These are phyloP conservation scores for Drosophila leontia DNA, from an alignment of 1,140 invertebrate genomes.

Conservation along the genomic window DNA sequence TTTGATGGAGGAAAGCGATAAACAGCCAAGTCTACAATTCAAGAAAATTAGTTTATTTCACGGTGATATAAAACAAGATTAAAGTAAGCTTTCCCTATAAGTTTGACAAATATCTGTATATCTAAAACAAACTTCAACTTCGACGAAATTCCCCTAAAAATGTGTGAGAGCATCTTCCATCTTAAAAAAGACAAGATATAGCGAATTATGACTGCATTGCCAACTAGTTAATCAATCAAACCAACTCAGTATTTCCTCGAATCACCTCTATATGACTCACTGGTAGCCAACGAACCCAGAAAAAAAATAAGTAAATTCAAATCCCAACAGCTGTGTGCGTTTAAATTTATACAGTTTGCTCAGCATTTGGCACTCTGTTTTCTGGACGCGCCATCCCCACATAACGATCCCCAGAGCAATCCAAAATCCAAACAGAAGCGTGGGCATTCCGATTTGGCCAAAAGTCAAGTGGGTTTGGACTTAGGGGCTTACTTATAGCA, in stretches of 20 bases:
- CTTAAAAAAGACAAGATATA: neutral
- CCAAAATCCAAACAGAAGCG: slow-evolving; percentile 43
- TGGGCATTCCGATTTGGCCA: slow-evolving; percentile 44
- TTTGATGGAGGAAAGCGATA: neutral
- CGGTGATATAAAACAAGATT: neutral
- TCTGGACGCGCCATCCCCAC: slow-evolving; percentile 13
- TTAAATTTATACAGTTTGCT: slow-evolving; percentile 46
- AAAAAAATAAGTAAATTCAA: slow-evolving; percentile 19
- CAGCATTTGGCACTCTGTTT: slow-evolving; percentile 48
- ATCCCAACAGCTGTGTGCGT: slow-evolving; percentile 37
- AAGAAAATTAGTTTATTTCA: neutral
- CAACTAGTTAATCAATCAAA: slow-evolving; percentile 44
- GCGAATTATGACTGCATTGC: slow-evolving; percentile 11
- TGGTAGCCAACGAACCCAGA: neutral
- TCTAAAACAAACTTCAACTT: neutral
- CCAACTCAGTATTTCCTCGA: slow-evolving; percentile 14
- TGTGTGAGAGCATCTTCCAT: slow-evolving; percentile 14
- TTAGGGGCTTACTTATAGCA: slow-evolving; percentile 5
- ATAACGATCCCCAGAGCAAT: slow-evolving; percentile 2
- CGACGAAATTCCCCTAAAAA: neutral
- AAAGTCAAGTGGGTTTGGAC: slow-evolving; percentile 59
- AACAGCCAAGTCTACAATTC: neutral
- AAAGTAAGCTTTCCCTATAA: neutral
- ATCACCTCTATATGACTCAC: slow-evolving; percentile 22
- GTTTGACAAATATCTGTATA: neutral